Evolutionary conservation across 2,888 invertebrate genomes (phyloP), one percentile per base, ranked within the genome.

Genomic region (Nomada flava): DNA sequence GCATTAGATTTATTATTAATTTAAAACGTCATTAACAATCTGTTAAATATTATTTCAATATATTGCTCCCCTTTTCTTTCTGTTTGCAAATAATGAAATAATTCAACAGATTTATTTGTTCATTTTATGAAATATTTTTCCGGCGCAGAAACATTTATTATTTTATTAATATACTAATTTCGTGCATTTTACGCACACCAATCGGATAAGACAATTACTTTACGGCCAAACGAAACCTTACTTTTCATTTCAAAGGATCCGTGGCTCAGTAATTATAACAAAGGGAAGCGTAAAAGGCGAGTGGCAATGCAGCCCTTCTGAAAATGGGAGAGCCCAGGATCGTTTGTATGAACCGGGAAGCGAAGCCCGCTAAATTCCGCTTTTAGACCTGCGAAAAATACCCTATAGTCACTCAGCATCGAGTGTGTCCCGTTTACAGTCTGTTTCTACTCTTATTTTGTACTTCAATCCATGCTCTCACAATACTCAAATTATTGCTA

Each of bases 191-290:
- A 20, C 9, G 11, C n/a, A 20, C 53, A 18, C n/a, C 53, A 36
- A 36, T 36, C 36, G 36, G 36, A 36, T 36, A 7, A 7, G 36
- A 36, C 36, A 36, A 36, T 36, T 36, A 36, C 36, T 73, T 67
- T 65, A 67, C 73, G 47, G 57, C 23, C 72, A 26, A 20, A 44
- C 55, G 44, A 44, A 50, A 57, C 18, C 55, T 72, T 69, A 68
- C 68, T 78, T 75, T 73, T 76, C 60, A 55, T 59, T 70, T 74
- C 68, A 36, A 60, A 47, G 50, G 67, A 42, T 50, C 42, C 42
- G 69, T 44, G 57, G n/a, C 13, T 18, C 57, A 68, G 81, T 84
- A 85, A 85, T 85, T 85, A 76, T 62, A 52, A 78, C 74, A 85
- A 81, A 76, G 78, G 64, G 63, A 53, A 65, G 70, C 42, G 73